Conservation (phyloP, 2,888 invertebrate genomes). For the Tillus elongatus region DNA sequence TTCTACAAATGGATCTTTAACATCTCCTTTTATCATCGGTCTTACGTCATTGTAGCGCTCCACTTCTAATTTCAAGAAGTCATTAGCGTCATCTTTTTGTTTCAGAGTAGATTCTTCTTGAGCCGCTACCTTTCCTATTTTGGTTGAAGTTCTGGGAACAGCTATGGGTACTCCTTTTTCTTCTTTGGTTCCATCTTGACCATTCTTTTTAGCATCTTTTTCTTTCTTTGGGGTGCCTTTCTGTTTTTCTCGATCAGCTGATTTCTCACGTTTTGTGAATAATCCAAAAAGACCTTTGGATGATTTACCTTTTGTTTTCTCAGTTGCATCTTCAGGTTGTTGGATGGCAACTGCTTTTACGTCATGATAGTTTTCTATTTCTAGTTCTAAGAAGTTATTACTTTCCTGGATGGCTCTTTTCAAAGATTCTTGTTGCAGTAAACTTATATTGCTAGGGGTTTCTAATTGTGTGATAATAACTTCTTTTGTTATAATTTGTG, state of each 20-base stretch:
- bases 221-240: conserved; percentile 18
- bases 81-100: conserved; percentile 21
- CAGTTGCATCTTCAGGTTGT: neutral
- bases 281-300: conserved; percentile 19
- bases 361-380: conserved; percentile 24
- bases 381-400: conserved; percentile 25
- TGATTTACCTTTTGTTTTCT: too few species aligned
- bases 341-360: conserved; percentile 18
- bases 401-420: neutral
- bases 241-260: conserved; percentile 30
- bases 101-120: conserved; percentile 9
- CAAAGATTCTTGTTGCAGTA: too few species aligned
- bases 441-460: conserved; percentile 10
- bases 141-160: conserved; percentile 7
- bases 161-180: neutral
- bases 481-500: conserved; percentile 4
- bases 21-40: too few species aligned
- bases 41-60: conserved; percentile 22
- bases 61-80: conserved; percentile 24
- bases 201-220: neutral
- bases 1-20: too few species aligned
- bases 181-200: neutral
- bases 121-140: too few species aligned
- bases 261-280: conserved; percentile 28
- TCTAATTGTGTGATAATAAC: conserved; percentile 4